A percentile compares a stretch with the other conserved stretches of the same genome.
Conservation (phyloP, 1,140 invertebrate genomes). For the Platorchestia sp. region DNA sequence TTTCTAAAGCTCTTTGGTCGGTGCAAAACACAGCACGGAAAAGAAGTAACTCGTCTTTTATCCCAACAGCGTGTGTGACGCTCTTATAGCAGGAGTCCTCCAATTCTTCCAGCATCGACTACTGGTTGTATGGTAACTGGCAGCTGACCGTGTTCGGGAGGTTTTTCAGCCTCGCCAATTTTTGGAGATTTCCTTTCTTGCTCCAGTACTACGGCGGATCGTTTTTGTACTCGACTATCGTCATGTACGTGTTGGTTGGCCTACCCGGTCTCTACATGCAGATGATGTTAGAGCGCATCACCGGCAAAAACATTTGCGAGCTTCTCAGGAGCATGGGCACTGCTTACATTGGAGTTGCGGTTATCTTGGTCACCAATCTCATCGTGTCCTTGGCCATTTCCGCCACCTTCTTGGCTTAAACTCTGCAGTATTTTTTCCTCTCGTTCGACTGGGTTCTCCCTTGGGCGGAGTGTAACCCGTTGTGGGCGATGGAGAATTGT, state of each 20-base stretch:
- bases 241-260: not conserved
- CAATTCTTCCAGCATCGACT: not conserved
- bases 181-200: constrained; percentile 10
- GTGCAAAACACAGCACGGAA: too few species aligned
- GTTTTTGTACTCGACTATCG: not conserved
- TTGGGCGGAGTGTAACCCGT: not conserved
- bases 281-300: not conserved
- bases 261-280: constrained; percentile 5
- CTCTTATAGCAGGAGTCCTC: not conserved
- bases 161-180: not conserved
- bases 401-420: not conserved
- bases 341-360: not conserved
- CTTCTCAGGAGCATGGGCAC: not conserved
- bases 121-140: not conserved
- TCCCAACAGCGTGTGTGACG: not conserved
- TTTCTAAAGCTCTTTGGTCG: too few species aligned
- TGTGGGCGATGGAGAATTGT: not conserved
- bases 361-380: not conserved
- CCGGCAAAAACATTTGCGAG: not conserved
- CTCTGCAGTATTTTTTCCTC: not conserved
- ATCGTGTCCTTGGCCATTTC: not conserved
- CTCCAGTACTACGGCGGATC: not conserved
- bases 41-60: too few species aligned
- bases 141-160: not conserved
- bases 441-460: not conserved